Percentiles rank a stretch among this genome's conserved stretches.
Evolutionary conservation across 2,113 vertebrate genomes (phyloP).

Genomic region (Forbesichthys papilliferus): DNA sequence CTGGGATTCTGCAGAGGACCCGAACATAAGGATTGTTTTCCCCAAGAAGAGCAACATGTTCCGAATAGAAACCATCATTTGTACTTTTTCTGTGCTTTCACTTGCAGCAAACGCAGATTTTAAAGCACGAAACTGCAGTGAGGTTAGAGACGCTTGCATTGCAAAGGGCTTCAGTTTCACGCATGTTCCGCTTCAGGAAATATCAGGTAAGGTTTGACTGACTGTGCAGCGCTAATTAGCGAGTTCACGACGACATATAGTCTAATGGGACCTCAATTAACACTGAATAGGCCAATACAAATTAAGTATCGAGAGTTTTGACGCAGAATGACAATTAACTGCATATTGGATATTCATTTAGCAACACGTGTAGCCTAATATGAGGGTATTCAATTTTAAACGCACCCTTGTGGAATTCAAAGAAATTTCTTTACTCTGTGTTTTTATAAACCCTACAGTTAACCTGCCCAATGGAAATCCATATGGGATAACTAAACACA

Average conservation of each 20-base stretch:
- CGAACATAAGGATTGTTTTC: conserved; percentile 38
- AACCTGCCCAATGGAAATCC: no score
- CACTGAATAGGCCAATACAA: not conserved
- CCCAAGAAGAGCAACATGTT: conserved; percentile 67
- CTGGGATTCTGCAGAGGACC: conserved; percentile 43
- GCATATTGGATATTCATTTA: no score
- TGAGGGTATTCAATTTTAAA: no score
- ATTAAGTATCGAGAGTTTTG: not conserved
- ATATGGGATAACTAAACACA: no score
- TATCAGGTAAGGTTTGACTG: conserved; percentile 83
- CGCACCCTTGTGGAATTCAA: no score
- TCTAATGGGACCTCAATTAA: not conserved
- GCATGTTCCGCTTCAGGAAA: conserved; percentile 87
- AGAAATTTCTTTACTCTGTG: no score
- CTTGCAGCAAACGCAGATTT: conserved; percentile 77
- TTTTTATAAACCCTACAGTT: no score
- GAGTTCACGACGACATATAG: not conserved
- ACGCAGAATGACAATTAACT: no score
- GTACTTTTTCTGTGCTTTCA: conserved; percentile 74
- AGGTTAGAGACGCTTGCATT: conserved; percentile 84
- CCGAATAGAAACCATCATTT: conserved; percentile 67
- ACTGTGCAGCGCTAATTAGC: not conserved
- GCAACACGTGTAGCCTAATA: no score
- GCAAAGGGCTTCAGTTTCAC: conserved; percentile 87
- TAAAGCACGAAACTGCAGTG: conserved; percentile 86